Evolutionary conservation across 2,888 invertebrate genomes (phyloP).

Genomic region (Andrena hattorfiana): DNA sequence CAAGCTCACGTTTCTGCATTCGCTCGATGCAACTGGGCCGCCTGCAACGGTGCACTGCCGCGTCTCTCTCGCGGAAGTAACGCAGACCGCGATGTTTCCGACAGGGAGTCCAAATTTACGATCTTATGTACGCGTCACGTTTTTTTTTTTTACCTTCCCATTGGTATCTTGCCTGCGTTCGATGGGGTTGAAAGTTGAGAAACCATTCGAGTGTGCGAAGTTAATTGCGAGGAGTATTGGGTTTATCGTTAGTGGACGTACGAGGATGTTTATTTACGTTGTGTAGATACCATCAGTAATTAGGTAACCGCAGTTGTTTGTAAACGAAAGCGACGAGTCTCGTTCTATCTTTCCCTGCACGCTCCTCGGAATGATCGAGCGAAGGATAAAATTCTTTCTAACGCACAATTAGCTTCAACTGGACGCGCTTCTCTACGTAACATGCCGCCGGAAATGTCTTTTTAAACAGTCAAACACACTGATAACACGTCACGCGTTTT

Average conservation of each 20-base stretch:
- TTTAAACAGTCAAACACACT: conserved; percentile 17
- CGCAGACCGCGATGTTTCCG: conserved; percentile 50
- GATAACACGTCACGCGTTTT: conserved; percentile 23
- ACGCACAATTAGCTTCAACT: not conserved
- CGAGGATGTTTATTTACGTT: not conserved
- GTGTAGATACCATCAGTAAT: not conserved
- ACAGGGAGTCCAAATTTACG: conserved; percentile 32
- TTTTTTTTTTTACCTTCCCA: no score
- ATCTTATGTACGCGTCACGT: not conserved
- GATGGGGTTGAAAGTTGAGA: not conserved
- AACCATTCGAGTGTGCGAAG: not conserved
- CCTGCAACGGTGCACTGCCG: conserved; percentile 24
- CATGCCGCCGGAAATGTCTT: conserved; percentile 6
- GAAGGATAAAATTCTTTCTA: not conserved
- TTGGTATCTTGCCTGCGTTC: not conserved
- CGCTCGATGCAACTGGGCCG: conserved; percentile 7
- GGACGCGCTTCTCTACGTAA: not conserved
- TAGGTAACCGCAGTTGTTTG: not conserved
- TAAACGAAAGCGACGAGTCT: not conserved
- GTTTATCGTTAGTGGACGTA: not conserved
- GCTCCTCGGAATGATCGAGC: not conserved
- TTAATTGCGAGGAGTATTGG: conserved; percentile 17
- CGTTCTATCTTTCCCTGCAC: not conserved
- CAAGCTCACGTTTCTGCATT: conserved; percentile 62
- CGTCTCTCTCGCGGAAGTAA: conserved; percentile 66